Percentiles rank a stretch among this genome's conserved stretches.
phyloP scores from a whole-genome alignment of 2,113 vertebrate species.

The Rattus norvegicus region DNA sequence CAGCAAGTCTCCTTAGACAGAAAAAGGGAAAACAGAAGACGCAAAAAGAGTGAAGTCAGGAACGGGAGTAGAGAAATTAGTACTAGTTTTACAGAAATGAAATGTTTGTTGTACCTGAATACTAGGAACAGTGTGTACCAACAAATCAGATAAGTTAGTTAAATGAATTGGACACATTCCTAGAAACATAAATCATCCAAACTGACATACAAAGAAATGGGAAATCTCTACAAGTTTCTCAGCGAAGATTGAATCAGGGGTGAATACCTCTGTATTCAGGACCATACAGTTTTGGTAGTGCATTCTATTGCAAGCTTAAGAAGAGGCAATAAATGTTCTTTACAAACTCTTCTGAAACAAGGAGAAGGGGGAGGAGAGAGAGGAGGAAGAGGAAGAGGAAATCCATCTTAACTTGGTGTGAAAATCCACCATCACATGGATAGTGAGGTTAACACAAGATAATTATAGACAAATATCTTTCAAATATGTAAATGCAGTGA shows the following conservation, averaged over 20 bases:
- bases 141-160: not conserved
- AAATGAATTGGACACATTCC: not conserved
- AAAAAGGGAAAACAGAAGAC: not conserved
- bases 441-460: not conserved
- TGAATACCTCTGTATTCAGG: not conserved
- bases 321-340: not conserved
- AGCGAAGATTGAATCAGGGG: not conserved
- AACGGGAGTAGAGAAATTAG: not conserved
- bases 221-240: not conserved
- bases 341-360: not conserved
- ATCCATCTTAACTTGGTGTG: not conserved
- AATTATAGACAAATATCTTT: not conserved
- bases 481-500: not conserved
- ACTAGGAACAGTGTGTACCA: not conserved
- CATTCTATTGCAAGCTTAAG: not conserved
- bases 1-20: not conserved
- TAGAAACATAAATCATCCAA: slow-evolving; percentile 1
- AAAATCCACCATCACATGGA: not conserved
- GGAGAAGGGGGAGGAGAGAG: not conserved
- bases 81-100: slow-evolving; percentile 21
- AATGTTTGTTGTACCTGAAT: not conserved
- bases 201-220: not conserved
- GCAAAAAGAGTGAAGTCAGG: not conserved
- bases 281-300: not conserved
- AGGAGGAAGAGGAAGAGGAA: not conserved